Base-by-base conservation (phyloP, 2,888 invertebrate genomes). In the Gortyna flavago region DNA sequence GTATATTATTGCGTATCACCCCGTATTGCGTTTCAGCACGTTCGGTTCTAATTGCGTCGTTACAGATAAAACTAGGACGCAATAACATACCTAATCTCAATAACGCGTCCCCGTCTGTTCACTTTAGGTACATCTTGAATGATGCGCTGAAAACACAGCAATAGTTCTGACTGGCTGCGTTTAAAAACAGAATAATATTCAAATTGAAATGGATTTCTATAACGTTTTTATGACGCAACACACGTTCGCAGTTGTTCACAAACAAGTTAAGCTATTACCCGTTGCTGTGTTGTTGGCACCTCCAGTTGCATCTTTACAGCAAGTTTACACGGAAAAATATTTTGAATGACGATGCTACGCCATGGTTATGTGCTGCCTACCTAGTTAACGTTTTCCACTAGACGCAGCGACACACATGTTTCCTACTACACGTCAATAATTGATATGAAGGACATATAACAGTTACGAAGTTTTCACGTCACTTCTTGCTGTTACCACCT, bases 401-500 rank as follows among this genome's bases (percentile, higher is more conserved):
- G 51, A 79, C 54, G 35, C 59, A 61, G 59, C 66, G 61, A 21
- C 73, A 78, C 85, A 85, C 61, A 79, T 87, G 80, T 72, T 81
- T 77, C 62, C 51, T 70, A 51, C 75, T 77, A 75, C 86, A 88
- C 83, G 77, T 83, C 83, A 83, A 89, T 80, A 86, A 88, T 88
- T 88, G 84, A 89, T 87, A 85, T 62, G 72, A 77, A 80, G 84
- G 73, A 87, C 84, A 85, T 80, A 83, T 87, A 86, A 88, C 85
- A 85, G 85, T 84, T 83, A 75, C 74, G 59, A 83, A 88, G 83
- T 86, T 84, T 81, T 82, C 77, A 84, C 72, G 70, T 87, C 73
- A 68, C 65, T 74, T 78, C 77, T 80, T 71, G 77, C 65, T 82
- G 79, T 89, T 87, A 75, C 82, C 83, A 83, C 76, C 79, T 87